Evolutionary conservation across 2,113 vertebrate genomes (phyloP), one percentile per base, ranked within the genome.

Genomic region (Petroica traversi): DNA sequence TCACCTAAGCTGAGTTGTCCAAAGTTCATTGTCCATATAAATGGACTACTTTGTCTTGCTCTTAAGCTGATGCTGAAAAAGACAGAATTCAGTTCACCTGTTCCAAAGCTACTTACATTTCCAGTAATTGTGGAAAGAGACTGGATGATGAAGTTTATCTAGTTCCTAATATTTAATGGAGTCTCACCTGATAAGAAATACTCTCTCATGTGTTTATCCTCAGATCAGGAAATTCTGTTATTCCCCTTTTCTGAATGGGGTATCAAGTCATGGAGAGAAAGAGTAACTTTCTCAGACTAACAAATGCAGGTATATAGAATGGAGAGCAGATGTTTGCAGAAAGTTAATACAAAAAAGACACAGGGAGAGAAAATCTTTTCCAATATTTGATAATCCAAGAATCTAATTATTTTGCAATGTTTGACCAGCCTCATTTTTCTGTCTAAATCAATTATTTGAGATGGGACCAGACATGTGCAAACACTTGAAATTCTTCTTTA

Each of bases 371-470:
- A 81, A 94, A 85, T 25, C 2, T 79, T 49, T 82, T 69, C 7
- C 75, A 75, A 84, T 92, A 54, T 82, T 87, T 95, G 51, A 31
- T 87, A 93, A 89, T 71, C 31, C 22, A 80, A 54, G 55, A 79
- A 93, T 73, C 38, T 75, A 92, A 95, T 92, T 92, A 79, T 82
- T 93, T 94, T 85, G 9, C n/a, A 87, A 0, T 90, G 36, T 95
- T 95, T 93, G 81, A n/a, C 33, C 22, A 78, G 29, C 24, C 33
- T 85, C 66, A 38, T 92, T 91, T 85, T 92, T 73, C 51, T 20
- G 4, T 34, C 74, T 85, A 43, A 75, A 59, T 76, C 38, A 51
- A 10, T 87, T 84, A 41, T 8, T 18, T 66, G 49, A 86, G 54
- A 59, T 62, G 67, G 14, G 62, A 9, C 23, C 62, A 87, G 58